phyloP scores from a whole-genome alignment of 2,888 invertebrate genomes.

The Laothoe populi region DNA sequence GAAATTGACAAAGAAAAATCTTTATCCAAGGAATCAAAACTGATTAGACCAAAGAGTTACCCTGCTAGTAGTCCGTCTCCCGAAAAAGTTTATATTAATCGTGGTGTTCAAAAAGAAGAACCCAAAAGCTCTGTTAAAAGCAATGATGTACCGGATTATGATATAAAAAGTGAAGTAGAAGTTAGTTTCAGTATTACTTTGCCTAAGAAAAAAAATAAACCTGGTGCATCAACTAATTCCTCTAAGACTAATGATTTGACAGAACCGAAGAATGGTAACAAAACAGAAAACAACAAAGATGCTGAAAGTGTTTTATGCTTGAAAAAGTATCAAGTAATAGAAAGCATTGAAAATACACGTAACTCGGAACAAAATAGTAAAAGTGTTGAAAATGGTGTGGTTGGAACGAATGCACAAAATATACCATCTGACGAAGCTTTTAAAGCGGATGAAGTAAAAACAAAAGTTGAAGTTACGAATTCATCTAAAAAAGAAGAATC shows the following conservation, averaged over 20 bases:
- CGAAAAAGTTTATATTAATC: constrained; percentile 67
- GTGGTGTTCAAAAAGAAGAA: constrained; percentile 60
- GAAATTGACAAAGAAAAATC: constrained; percentile 56
- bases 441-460: constrained; percentile 57
- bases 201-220: constrained; percentile 63
- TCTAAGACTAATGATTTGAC: constrained; percentile 44
- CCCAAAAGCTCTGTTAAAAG: constrained; percentile 47
- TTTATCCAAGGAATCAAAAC: constrained; percentile 67
- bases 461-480: constrained; percentile 50
- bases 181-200: constrained; percentile 78
- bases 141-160: constrained; percentile 44
- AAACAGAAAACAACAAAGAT: constrained; percentile 41
- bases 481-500: constrained; percentile 57
- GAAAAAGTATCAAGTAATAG: constrained; percentile 70
- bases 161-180: constrained; percentile 68
- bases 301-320: constrained; percentile 54
- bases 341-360: constrained; percentile 42
- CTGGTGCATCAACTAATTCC: constrained; percentile 46
- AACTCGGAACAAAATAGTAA: constrained; percentile 48
- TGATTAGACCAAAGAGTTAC: constrained; percentile 86
- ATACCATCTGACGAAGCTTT: constrained; percentile 49
- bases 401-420: constrained; percentile 52
- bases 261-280: constrained; percentile 38
- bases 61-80: constrained; percentile 79
- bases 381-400: constrained; percentile 54